These are phyloP conservation scores for Amazona guildingii DNA, from an alignment of 2,113 vertebrate species.

Conservation along the genomic window DNA sequence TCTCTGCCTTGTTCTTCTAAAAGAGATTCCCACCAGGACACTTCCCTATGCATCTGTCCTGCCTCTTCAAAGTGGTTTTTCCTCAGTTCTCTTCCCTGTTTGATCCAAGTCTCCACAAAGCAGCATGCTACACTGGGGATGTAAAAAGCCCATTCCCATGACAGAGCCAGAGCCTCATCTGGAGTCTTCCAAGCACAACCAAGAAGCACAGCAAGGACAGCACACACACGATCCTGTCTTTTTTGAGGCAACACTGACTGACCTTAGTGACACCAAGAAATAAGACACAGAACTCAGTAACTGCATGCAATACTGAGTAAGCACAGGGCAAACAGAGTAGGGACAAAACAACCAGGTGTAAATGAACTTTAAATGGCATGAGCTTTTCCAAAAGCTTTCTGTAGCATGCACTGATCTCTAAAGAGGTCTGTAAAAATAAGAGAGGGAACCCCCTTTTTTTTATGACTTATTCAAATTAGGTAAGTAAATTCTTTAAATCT, in stretches of 20 bases:
- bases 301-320: neutral
- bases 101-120: neutral
- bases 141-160: fast-evolving
- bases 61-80: neutral
- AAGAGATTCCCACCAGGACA: neutral
- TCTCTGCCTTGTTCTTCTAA: neutral
- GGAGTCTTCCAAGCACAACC: fast-evolving
- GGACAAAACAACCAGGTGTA: neutral
- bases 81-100: neutral
- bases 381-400: neutral
- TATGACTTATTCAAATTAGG: neutral
- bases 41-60: neutral
- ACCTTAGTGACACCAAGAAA: neutral
- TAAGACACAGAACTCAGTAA: neutral
- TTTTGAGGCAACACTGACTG: neutral
- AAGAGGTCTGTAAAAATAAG: neutral
- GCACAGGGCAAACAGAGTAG: neutral
- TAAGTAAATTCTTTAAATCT: neutral
- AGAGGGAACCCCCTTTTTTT: neutral
- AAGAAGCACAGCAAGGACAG: fast-evolving
- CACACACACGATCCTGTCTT: neutral
- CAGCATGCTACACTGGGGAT: neutral
- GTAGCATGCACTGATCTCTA: neutral
- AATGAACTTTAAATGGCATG: neutral
- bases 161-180: neutral